phyloP scores from a whole-genome alignment of 2,888 invertebrate species.

The Melieria omissa region DNA sequence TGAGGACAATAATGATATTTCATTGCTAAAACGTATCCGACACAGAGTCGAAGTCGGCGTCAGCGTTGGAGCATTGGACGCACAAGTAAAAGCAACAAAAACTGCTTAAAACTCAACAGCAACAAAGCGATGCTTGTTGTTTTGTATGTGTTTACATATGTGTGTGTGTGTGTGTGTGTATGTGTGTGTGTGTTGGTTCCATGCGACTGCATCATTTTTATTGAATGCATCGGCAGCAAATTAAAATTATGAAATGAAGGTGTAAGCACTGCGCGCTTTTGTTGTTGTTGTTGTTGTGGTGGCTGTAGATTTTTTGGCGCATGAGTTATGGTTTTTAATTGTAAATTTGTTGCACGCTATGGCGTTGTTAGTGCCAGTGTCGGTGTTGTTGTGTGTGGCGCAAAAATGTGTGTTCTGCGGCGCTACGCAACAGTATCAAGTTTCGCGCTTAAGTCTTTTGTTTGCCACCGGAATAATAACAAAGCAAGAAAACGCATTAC shows the following conservation, averaged over 20 bases:
- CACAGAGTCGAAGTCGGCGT: constrained; percentile 44
- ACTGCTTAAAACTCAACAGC: neutral
- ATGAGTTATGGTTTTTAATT: constrained; percentile 36
- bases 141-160: too few relatives aligned
- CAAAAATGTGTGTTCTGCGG: constrained; percentile 5
- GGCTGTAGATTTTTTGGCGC: neutral
- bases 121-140: too few relatives aligned
- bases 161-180: too few relatives aligned
- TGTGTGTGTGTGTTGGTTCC: too few relatives aligned
- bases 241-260: constrained; percentile 38
- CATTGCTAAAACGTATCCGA: constrained; percentile 65
- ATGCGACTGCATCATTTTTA: neutral
- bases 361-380: constrained; percentile 10
- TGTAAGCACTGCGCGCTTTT: constrained; percentile 16
- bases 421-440: constrained; percentile 31
- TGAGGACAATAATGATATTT: constrained; percentile 67
- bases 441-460: constrained; percentile 43
- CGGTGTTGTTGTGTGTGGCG: neutral
- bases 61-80: constrained; percentile 42
- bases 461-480: neutral
- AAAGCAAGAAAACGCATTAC: neutral
- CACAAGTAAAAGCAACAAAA: constrained; percentile 40
- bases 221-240: constrained; percentile 35
- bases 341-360: constrained; percentile 19
- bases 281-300: neutral